Evolutionary conservation across 1,140 invertebrate species (phyloP), one percentile per base, ranked within the genome.

Genomic region (Brachionus calyciflorus): DNA sequence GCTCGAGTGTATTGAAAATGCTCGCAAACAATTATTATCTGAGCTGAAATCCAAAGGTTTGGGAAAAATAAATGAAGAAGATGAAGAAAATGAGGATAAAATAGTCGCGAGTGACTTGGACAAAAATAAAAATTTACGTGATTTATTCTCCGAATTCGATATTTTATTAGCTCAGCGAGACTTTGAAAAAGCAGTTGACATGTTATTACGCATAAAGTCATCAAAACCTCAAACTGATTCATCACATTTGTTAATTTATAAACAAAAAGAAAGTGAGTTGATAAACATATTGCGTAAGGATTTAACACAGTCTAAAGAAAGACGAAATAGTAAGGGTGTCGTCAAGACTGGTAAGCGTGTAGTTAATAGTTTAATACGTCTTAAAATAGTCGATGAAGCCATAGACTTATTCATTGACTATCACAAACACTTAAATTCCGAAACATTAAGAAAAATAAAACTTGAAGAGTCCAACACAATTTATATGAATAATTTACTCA

Each of bases 331-430:
- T 21, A 73, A 73, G 51, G 69, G 69, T 37, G 69, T 73, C 33
- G 69, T 73, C 2, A 73, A 73, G 21, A 73, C 69, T 24, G 69
- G 69, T 21, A 49, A 73, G 21, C 3, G 69, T 14, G 46, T 73
- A 1, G 69, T 73, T 10, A 73, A 55, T 24, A 73, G 69, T 30
- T 73, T 73, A 26, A 55, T 73, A 12, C 49, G 51, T 30, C 51
- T 73, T 19, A 49, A 73, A 17, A 73, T 73, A 3, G 21, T 40
- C 48, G 69, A 73, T 37, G 69, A 73, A 73, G 69, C 69, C 7
- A 73, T 73, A 14, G 69, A 73, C 24, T 30, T 73, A 2, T 73
- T 73, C 46, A 73, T 73, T 9, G 69, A 73, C 69, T 73, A 73
- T 21, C 69, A 73, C 24, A 73, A 73, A 40, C 46, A 73, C 33